phyloP scores from a whole-genome alignment of 1,140 invertebrate genomes.

The Papilio glaucus region DNA sequence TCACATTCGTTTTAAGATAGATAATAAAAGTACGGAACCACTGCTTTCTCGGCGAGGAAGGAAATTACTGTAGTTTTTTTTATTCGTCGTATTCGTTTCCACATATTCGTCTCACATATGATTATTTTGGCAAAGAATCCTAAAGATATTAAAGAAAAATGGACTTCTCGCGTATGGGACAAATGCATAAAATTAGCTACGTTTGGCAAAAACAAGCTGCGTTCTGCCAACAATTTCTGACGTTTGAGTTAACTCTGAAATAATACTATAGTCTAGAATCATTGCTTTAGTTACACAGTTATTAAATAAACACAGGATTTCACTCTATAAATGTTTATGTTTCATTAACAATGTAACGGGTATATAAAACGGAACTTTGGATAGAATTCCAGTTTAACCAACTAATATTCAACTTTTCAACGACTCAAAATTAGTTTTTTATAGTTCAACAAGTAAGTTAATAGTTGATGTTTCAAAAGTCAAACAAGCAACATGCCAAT shows the following conservation, averaged over 20 bases:
- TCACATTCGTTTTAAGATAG: too few species aligned
- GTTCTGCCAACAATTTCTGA: conserved; percentile 53
- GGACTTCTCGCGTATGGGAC: conserved; percentile 10
- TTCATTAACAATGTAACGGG: too few species aligned
- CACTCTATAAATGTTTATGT: too few species aligned
- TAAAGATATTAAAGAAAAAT: conserved; percentile 44
- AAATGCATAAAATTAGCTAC: conserved; percentile 45
- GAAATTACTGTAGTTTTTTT: not conserved
- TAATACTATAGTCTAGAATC: conserved; percentile 37
- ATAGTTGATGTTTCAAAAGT: not conserved
- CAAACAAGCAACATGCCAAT: not conserved
- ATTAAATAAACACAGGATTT: not conserved
- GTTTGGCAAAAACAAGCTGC: conserved; percentile 56
- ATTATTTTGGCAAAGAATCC: conserved; percentile 39
- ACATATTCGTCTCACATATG: not conserved
- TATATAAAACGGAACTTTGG: too few species aligned
- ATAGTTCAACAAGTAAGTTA: not conserved
- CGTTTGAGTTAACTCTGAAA: conserved; percentile 36
- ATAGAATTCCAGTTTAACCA: not conserved
- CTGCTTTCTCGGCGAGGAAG: not conserved
- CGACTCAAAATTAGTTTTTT: not conserved
- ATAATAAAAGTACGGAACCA: not conserved
- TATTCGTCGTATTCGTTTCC: too few species aligned
- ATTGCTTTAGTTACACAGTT: conserved; percentile 24
- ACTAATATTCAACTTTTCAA: not conserved